Evolutionary conservation across 35 echinoderm and acorn worm genomes (phyloP).

Genomic region (Eucidaris tribuloides): DNA sequence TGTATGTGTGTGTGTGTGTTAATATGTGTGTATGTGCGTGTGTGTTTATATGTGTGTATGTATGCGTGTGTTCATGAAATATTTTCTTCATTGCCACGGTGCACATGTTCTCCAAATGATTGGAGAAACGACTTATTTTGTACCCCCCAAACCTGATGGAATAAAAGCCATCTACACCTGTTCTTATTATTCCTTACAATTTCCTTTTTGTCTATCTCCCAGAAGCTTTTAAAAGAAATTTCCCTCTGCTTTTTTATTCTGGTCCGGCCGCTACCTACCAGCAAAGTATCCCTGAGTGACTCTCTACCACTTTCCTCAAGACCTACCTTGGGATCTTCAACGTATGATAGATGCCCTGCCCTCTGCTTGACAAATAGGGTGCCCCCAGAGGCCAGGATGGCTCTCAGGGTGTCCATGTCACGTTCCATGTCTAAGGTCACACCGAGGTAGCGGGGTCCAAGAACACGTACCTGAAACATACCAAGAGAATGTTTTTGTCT

Average conservation of each 20-base stretch:
- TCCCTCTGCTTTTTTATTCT: neutral
- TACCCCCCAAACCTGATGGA: too few relatives aligned
- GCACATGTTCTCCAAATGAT: too few relatives aligned
- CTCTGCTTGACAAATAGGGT: conserved; percentile 92
- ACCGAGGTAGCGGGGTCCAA: conserved; percentile 82
- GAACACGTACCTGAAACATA: conserved; percentile 56
- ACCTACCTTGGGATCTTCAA: conserved; percentile 89
- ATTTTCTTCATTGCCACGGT: too few relatives aligned
- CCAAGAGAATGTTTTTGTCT: too few relatives aligned
- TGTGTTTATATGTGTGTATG: too few relatives aligned
- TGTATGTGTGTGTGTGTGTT: too few relatives aligned
- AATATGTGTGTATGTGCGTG: too few relatives aligned
- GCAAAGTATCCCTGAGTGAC: neutral
- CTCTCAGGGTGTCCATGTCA: conserved; percentile 36
- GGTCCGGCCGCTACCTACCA: neutral
- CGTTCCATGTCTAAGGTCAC: conserved; percentile 51
- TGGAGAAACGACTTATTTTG: too few relatives aligned
- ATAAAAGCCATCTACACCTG: too few relatives aligned
- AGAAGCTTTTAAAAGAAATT: neutral
- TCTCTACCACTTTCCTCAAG: too few relatives aligned
- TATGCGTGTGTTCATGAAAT: too few relatives aligned
- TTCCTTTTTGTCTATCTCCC: neutral
- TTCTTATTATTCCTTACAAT: too few relatives aligned
- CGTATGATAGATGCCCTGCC: conserved; percentile 93
- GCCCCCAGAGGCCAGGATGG: conserved; percentile 58